Evolutionary conservation across 2,113 vertebrate genomes (phyloP), one percentile per base, ranked within the genome.

Genomic region (Proteles cristata): DNA sequence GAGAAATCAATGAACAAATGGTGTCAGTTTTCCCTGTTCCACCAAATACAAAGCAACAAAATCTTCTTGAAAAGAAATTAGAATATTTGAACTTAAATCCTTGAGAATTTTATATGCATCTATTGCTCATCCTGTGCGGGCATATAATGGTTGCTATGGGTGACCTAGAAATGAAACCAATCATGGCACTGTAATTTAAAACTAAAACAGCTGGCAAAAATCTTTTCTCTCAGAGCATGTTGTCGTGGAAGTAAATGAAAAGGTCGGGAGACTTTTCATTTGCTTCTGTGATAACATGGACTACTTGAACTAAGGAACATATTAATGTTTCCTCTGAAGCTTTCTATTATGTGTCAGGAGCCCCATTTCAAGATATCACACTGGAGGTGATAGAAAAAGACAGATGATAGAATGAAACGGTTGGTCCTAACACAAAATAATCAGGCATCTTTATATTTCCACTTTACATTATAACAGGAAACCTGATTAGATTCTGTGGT

Each of bases 191-290:
- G 97, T 98, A 99, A 99, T 99, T 99, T 98, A 98, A 98, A 98
- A 98, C 97, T 98, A 98, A 98, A 99, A 98, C 97, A 98, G 97
- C 98, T 98, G 98, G 98, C 97, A 98, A 98, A 97, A 99, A 97
- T 98, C 98, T 97, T 98, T 98, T 81, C 79, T 98, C 94, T 97
- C 97, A 61, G 95, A 98, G 95, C 58, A 69, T 98, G 97, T 98
- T 99, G 97, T 98, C 83, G 83, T 91, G 97, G 97, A 98, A 98
- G 98, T 98, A 99, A 99, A 99, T 98, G 97, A 98, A 99, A 99
- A 99, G 98, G 97, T 98, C 9, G 7, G 74, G 55, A 98, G 98
- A 98, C 98, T 99, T 99, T 98, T 98, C 97, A 98, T 99, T 98
- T 99, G 97, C 97, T 98, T 98, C 97, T 97, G 83, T 97, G 97